These are phyloP conservation scores for Malurus alboscapulatus DNA, from an alignment of 2,113 vertebrate genomes.

Conservation along the genomic window DNA sequence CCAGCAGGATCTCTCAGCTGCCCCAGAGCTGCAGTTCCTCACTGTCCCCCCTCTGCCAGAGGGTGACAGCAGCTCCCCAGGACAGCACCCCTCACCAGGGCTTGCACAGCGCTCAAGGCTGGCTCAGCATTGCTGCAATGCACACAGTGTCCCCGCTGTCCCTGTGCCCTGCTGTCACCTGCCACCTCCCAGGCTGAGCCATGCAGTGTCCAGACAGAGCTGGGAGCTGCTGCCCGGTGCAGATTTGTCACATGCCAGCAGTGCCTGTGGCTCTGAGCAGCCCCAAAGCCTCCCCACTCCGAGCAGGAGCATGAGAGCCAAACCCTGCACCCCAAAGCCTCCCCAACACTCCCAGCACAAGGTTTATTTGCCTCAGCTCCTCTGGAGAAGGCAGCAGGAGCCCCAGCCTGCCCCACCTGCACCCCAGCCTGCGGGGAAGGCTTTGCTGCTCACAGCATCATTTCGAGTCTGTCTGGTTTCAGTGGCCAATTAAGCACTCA, in stretches of 20 bases:
- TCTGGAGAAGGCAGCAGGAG: not conserved
- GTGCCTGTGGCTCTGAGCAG: not conserved
- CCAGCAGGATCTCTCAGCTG: not conserved
- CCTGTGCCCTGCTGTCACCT: fast-evolving
- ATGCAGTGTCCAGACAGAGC: not conserved
- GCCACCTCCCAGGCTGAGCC: not conserved
- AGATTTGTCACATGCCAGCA: too few relatives aligned
- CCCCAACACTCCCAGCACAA: not conserved
- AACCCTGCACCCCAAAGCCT: not conserved
- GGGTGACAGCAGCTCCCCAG: not conserved
- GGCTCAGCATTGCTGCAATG: not conserved
- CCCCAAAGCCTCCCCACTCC: not conserved
- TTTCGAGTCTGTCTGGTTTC: constrained; percentile 48
- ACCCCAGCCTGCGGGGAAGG: not conserved
- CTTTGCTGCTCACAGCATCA: not conserved
- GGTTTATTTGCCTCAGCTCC: not conserved
- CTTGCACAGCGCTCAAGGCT: fast-evolving
- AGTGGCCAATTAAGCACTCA: not conserved
- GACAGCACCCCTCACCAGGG: not conserved
- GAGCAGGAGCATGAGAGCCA: not conserved
- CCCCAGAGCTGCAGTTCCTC: not conserved
- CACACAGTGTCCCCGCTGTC: fast-evolving
- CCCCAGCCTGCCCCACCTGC: not conserved
- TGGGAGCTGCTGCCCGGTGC: not conserved
- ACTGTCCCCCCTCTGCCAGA: not conserved